These are phyloP conservation scores for Drosophila lacteicornis DNA, from an alignment of 1,140 invertebrate genomes.

Conservation along the genomic window DNA sequence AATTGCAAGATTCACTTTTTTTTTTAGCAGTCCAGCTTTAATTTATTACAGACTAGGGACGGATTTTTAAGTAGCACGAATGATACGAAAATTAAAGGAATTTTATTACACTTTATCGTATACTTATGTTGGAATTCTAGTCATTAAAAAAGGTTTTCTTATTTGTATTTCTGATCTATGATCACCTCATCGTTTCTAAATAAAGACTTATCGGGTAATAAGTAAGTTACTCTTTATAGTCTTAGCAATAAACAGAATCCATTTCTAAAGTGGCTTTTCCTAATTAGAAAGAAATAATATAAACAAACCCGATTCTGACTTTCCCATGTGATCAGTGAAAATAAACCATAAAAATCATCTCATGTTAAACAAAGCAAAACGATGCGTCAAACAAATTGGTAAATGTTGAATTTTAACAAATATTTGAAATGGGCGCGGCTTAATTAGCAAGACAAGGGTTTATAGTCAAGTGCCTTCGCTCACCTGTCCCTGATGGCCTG, in stretches of 20 bases:
- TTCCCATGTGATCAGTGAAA: constrained; percentile 15
- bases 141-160: neutral
- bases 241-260: neutral
- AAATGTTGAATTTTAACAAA: constrained; percentile 23
- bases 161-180: neutral
- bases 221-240: neutral
- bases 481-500: neutral
- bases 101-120: neutral
- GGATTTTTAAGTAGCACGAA: neutral
- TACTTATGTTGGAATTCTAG: neutral
- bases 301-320: neutral
- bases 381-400: neutral
- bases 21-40: constrained; percentile 12
- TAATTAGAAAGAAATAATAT: neutral
- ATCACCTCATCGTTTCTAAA: neutral
- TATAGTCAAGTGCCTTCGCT: constrained; percentile 16
- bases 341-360: constrained; percentile 4
- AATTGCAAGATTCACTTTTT: constrained; percentile 47
- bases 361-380: constrained; percentile 1
- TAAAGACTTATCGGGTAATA: neutral
- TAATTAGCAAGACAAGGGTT: constrained; percentile 39
- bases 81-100: neutral
- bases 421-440: constrained; percentile 40
- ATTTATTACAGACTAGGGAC: neutral
- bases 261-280: neutral